Percentiles rank a stretch among this genome's conserved stretches.
These are phyloP conservation scores for Bombus sylvicola DNA, from an alignment of 1,140 invertebrate genomes.

Conservation along the genomic window DNA sequence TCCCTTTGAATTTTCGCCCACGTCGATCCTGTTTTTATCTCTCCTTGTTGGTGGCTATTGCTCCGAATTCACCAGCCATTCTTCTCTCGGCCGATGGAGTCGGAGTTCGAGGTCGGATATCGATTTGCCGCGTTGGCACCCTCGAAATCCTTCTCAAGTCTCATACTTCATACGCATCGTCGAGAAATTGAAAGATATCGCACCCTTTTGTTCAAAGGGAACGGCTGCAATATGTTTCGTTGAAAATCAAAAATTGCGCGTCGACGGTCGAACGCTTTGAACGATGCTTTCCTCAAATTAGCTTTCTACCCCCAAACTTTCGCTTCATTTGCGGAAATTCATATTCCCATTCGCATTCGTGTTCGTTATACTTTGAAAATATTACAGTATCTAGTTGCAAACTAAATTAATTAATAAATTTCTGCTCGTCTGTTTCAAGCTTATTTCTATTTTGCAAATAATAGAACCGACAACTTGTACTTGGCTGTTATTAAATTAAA, in stretches of 20 bases:
- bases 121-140: conserved; percentile 76
- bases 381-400: too few species aligned
- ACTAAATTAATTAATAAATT: background rate
- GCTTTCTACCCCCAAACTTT: background rate
- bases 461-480: background rate
- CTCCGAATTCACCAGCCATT: conserved; percentile 49
- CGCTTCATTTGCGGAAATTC: background rate
- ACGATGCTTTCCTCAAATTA: background rate
- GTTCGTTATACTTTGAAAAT: too few species aligned
- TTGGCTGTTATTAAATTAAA: background rate
- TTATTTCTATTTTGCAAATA: background rate
- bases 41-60: conserved; percentile 42
- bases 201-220: conserved; percentile 10
- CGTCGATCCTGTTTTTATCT: conserved; percentile 44
- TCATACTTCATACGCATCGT: conserved; percentile 71
- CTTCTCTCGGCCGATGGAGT: conserved; percentile 41
- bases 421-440: background rate
- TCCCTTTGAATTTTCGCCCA: conserved; percentile 27
- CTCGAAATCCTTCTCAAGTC: conserved; percentile 72
- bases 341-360: too few species aligned
- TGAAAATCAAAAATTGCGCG: conserved; percentile 41
- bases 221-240: conserved; percentile 20
- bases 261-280: background rate
- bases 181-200: conserved; percentile 75
- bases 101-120: conserved; percentile 73